Percentiles rank a stretch among this genome's conserved stretches.
Conservation (phyloP, 2,113 vertebrate species). For the Eptatretus burgeri region DNA sequence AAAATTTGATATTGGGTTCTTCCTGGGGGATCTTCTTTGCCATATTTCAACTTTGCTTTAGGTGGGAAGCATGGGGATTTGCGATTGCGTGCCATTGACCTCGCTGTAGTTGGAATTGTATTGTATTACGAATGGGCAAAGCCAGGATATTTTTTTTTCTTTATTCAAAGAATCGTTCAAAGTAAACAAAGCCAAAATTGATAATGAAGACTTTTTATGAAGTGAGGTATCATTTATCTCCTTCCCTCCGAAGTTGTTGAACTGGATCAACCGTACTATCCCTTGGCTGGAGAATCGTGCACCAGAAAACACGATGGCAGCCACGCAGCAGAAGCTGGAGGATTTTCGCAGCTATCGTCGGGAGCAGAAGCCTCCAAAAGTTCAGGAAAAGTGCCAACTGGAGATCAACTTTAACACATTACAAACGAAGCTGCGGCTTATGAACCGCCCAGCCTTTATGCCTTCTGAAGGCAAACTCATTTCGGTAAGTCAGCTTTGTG, state of each 20-base stretch:
- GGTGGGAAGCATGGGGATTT: no score
- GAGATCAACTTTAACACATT: constrained; percentile 98
- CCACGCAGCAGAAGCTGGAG: constrained; percentile 97
- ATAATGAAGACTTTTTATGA: background rate
- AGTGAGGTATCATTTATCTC: background rate
- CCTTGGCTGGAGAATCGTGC: constrained; percentile 76
- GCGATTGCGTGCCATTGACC: no score
- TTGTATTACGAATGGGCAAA: no score
- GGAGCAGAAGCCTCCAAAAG: constrained; percentile 78
- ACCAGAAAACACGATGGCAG: constrained; percentile 88
- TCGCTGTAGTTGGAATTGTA: no score
- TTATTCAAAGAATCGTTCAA: no score
- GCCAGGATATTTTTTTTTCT: no score
- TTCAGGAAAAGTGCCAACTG: constrained; percentile 93
- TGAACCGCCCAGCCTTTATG: constrained; percentile 93
- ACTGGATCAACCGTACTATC: constrained; percentile 86
- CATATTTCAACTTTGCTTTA: no score
- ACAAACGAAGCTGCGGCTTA: constrained; percentile 88
- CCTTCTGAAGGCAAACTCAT: constrained; percentile 94
- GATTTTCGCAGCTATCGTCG: constrained; percentile 84
- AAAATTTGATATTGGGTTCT: no score
- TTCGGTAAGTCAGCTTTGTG: constrained; percentile 26
- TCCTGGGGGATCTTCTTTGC: no score
- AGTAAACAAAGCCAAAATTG: no score
- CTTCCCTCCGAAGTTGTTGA: constrained; percentile 30